Percentiles rank a stretch among this genome's conserved stretches.
These are phyloP conservation scores for Crossaster papposus DNA, from an alignment of 53 echinoderm and acorn worm species.

Conservation along the genomic window DNA sequence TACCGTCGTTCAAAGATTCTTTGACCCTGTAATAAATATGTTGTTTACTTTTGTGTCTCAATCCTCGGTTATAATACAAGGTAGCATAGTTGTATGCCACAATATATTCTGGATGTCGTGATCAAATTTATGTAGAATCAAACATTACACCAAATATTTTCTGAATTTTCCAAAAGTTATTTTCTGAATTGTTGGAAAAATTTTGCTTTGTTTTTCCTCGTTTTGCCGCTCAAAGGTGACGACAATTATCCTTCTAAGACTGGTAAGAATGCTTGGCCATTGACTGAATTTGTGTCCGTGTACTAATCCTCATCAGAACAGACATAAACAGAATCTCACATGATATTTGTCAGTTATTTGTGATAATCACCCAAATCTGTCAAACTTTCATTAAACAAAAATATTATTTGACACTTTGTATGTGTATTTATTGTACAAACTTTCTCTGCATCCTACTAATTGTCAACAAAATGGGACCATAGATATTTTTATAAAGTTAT, in stretches of 20 bases:
- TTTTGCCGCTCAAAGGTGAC: slow-evolving; percentile 40
- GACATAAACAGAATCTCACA: not conserved
- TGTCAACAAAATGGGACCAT: too few relatives aligned
- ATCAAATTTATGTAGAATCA: not conserved
- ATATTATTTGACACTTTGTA: too few relatives aligned
- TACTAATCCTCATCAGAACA: not conserved
- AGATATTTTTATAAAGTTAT: too few relatives aligned
- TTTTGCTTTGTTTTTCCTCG: not conserved
- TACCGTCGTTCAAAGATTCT: too few relatives aligned
- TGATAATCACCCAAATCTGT: too few relatives aligned
- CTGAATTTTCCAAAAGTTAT: too few relatives aligned
- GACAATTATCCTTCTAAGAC: slow-evolving; percentile 10
- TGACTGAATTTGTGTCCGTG: not conserved
- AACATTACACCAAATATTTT: not conserved
- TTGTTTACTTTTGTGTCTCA: too few relatives aligned
- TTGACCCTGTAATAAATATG: too few relatives aligned
- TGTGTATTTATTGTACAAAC: too few relatives aligned
- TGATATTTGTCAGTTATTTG: not conserved
- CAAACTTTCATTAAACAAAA: too few relatives aligned
- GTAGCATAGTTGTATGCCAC: not conserved
- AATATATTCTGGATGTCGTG: not conserved
- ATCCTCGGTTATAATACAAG: not conserved
- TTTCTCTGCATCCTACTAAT: too few relatives aligned
- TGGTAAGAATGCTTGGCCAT: slow-evolving; percentile 34
- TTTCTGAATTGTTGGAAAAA: not conserved